These are phyloP conservation scores for Lochmaea crataegi DNA, from an alignment of 2,888 invertebrate genomes.

Conservation along the genomic window DNA sequence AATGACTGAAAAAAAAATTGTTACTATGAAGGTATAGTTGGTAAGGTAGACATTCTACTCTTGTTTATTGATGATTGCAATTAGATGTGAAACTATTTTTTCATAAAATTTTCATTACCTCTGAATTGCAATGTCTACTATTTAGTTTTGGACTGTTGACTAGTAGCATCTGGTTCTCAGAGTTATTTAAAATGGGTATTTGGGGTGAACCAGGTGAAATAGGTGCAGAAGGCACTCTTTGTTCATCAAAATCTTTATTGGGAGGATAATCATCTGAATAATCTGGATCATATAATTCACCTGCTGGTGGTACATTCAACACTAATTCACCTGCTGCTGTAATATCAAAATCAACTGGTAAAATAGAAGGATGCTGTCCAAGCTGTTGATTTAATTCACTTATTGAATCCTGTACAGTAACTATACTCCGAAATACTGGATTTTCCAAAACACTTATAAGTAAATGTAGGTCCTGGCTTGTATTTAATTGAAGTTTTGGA, in stretches of 20 bases:
- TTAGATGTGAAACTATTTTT: not conserved
- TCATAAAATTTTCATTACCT: constrained; percentile 64
- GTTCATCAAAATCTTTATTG: constrained; percentile 77
- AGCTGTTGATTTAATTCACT: constrained; percentile 88
- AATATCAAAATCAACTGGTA: constrained; percentile 94
- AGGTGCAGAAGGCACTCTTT: constrained; percentile 81
- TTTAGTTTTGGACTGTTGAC: constrained; percentile 71
- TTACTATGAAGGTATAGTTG: not conserved
- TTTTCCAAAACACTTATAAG: constrained; percentile 87
- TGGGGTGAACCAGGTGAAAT: constrained; percentile 77
- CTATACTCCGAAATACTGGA: constrained; percentile 90
- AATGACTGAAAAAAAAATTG: constrained; percentile 67
- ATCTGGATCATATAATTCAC: constrained; percentile 69
- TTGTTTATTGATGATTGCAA: too few relatives aligned
- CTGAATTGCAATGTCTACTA: constrained; percentile 80
- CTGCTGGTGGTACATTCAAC: constrained; percentile 72
- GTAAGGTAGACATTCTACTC: not conserved
- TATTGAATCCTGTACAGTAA: constrained; percentile 91
- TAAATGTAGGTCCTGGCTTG: constrained; percentile 84
- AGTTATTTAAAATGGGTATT: constrained; percentile 80
- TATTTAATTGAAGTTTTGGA: constrained; percentile 79
- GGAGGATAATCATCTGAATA: constrained; percentile 65
- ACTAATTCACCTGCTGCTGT: constrained; percentile 79
- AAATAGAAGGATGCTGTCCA: constrained; percentile 89
- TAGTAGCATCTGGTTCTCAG: constrained; percentile 85